phyloP scores from a whole-genome alignment of 2,113 vertebrate genomes.

The Lepidothrix coronata region DNA sequence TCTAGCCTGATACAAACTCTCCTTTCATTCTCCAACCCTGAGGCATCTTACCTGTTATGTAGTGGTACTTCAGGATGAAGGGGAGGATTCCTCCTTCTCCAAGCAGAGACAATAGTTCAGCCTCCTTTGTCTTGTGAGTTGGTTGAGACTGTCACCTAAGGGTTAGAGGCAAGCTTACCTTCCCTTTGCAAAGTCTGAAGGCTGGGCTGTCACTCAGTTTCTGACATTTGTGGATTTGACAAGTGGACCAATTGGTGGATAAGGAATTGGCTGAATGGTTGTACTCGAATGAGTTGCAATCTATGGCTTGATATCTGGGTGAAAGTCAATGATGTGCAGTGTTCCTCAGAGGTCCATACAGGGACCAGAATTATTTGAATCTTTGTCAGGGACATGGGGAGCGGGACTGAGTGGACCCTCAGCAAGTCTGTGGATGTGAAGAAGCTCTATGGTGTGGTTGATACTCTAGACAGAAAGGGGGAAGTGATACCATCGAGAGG shows the following conservation, averaged over 20 bases:
- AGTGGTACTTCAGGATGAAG: neutral
- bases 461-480: neutral
- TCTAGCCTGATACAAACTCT: neutral
- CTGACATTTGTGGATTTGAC: neutral
- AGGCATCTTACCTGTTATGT: fast-evolving
- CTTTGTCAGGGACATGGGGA: neutral
- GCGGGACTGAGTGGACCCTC: neutral
- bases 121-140: neutral
- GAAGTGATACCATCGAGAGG: neutral
- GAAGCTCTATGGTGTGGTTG: neutral
- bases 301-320: neutral
- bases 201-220: neutral
- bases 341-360: neutral
- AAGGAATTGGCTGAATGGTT: neutral
- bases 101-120: neutral
- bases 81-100: neutral
- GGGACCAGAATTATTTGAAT: neutral
- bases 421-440: neutral
- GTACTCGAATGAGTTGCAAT: neutral
- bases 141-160: neutral
- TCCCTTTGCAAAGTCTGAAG: neutral
- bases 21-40: neutral
- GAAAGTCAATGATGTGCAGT: neutral
- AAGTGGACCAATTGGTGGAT: neutral
- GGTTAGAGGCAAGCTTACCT: neutral